These are phyloP conservation scores for Lucifuga dentata DNA, from an alignment of 2,113 vertebrate species.

Conservation along the genomic window DNA sequence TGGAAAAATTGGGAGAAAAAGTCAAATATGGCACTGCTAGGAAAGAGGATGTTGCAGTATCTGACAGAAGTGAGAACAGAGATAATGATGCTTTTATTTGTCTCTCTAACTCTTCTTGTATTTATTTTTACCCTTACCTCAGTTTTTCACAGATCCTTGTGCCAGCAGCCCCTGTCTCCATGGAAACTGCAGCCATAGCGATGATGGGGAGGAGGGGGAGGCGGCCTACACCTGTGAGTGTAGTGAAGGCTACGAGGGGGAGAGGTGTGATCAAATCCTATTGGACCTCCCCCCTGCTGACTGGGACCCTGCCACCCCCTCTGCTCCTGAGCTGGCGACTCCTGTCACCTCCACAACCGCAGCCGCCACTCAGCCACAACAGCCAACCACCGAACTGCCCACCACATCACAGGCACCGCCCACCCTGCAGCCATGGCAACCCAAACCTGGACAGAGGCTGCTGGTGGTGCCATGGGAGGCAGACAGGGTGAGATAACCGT, in stretches of 20 bases:
- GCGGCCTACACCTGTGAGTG: conserved; percentile 89
- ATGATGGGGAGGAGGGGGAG: conserved; percentile 53
- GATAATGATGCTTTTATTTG: conserved; percentile 16
- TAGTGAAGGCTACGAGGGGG: conserved; percentile 87
- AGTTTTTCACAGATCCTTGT: conserved; percentile 94
- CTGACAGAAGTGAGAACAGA: neutral
- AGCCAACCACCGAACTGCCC: conserved; percentile 79
- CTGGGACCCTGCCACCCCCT: conserved; percentile 76
- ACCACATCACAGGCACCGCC: conserved; percentile 78
- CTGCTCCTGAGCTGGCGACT: conserved; percentile 75
- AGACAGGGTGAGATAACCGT: conserved; percentile 86
- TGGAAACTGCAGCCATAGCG: conserved; percentile 92
- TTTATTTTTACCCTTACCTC: conserved; percentile 63
- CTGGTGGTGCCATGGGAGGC: conserved; percentile 92
- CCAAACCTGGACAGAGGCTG: conserved; percentile 89
- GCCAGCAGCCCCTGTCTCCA: conserved; percentile 95
- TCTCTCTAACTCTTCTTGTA: conserved; percentile 3
- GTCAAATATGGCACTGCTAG: neutral
- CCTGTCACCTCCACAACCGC: conserved; percentile 71
- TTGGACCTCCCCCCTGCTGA: conserved; percentile 70
- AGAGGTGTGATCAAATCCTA: conserved; percentile 83
- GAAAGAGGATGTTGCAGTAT: too few species aligned
- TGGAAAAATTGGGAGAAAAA: neutral
- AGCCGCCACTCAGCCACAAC: conserved; percentile 83
- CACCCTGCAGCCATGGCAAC: conserved; percentile 90